These are phyloP conservation scores for Campoletis raptor DNA, from an alignment of 2,888 invertebrate genomes.

Conservation along the genomic window DNA sequence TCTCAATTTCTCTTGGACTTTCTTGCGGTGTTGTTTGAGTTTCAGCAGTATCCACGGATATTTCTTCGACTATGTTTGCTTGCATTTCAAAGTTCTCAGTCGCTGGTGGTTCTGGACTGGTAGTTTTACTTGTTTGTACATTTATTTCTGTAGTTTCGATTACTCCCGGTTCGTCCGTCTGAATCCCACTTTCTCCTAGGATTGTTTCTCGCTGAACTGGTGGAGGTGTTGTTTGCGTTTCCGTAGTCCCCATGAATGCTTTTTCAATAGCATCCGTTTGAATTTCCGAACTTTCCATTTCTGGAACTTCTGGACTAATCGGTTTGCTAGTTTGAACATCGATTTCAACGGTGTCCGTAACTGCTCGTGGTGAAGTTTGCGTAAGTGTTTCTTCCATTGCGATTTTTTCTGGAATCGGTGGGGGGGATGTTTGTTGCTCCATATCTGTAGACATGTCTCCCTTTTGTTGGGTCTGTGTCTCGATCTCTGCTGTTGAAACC, in stretches of 20 bases:
- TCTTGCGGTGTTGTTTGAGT: slow-evolving; percentile 79
- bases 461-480: slow-evolving; percentile 84
- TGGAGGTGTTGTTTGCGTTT: slow-evolving; percentile 80
- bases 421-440: slow-evolving; percentile 82
- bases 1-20: slow-evolving; percentile 72
- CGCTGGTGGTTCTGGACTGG: slow-evolving; percentile 79
- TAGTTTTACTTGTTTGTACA: slow-evolving; percentile 77
- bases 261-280: slow-evolving; percentile 85
- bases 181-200: slow-evolving; percentile 83
- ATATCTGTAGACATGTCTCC: slow-evolving; percentile 73
- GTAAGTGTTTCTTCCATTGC: slow-evolving; percentile 81
- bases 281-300: slow-evolving; percentile 84
- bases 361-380: slow-evolving; percentile 82
- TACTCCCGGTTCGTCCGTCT: slow-evolving; percentile 83
- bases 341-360: slow-evolving; percentile 73
- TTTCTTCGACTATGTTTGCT: slow-evolving; percentile 83
- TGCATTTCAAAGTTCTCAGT: slow-evolving; percentile 85
- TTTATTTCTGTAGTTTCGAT: slow-evolving; percentile 80
- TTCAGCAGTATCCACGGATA: slow-evolving; percentile 72
- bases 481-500: slow-evolving; percentile 81
- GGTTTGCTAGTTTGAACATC: slow-evolving; percentile 76
- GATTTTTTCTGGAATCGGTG: slow-evolving; percentile 79
- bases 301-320: slow-evolving; percentile 79
- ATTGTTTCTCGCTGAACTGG: slow-evolving; percentile 77
- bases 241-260: slow-evolving; percentile 71